These are phyloP conservation scores for Lindbergichthys nudifrons DNA, from an alignment of 2,797 vertebrate genomes.

Conservation along the genomic window DNA sequence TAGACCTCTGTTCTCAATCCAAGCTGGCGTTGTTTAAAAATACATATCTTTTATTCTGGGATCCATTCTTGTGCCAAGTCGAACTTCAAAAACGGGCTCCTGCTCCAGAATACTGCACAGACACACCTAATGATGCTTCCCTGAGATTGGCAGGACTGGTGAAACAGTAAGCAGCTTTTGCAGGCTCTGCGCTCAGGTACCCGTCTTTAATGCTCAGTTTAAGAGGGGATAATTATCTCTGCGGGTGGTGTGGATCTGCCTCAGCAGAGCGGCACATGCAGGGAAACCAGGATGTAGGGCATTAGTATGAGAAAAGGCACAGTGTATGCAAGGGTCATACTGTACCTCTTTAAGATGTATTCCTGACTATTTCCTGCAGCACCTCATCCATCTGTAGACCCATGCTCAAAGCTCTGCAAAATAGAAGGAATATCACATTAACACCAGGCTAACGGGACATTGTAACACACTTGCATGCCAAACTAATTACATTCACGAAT, in stretches of 20 bases:
- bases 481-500: not conserved
- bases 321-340: not conserved
- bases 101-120: slow-evolving; percentile 28
- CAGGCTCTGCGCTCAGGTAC: slow-evolving; percentile 4
- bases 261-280: slow-evolving; percentile 26
- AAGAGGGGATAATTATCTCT: slow-evolving; percentile 52
- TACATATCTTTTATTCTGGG: slow-evolving; percentile 3
- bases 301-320: slow-evolving; percentile 16
- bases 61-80: slow-evolving; percentile 12
- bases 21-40: slow-evolving; percentile 3
- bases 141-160: slow-evolving; percentile 51
- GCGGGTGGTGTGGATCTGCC: slow-evolving; percentile 42
- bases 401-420: not conserved
- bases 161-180: slow-evolving; percentile 33
- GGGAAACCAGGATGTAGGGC: slow-evolving; percentile 20
- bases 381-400: not conserved
- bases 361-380: not conserved
- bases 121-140: slow-evolving; percentile 38
- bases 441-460: not conserved
- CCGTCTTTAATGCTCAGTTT: slow-evolving; percentile 36
- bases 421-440: not conserved
- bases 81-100: slow-evolving; percentile 42
- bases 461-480: not conserved
- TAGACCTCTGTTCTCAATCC: slow-evolving; percentile 4
- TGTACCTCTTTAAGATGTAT: slow-evolving; percentile 21